Evolutionary conservation across 2,888 invertebrate species (phyloP), one percentile per base, ranked within the genome.

Genomic region (Ctenicera cuprea): DNA sequence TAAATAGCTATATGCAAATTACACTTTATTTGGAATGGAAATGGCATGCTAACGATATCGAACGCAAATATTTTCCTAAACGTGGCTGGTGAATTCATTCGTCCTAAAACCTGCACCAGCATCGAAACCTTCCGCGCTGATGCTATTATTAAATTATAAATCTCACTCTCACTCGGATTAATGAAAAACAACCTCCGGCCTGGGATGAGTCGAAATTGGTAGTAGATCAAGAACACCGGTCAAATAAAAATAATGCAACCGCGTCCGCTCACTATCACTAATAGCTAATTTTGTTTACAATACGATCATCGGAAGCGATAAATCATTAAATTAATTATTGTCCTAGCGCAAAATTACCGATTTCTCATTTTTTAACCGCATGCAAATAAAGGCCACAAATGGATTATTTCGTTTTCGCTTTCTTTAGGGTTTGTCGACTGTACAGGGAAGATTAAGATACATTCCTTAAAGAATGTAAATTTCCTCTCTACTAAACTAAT

Each of bases 71-170:
- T 57, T 37, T 57, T 14, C 57, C 14, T 33, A 57, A 37, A 33
- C 33, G 1, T 18, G 3, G 20, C 12, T 50, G 9, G 22, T 4
- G 22, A 48, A 65, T 37, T 45, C 18, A 52, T 54, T 48, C 14
- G n/a, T n/a, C n/a, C n/a, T n/a, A 50, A 54, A 41, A 54, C 54
- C 16, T 41, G 66, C 37, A 30, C 20, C 18, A 57, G 30, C 57
- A 67, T 59, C 33, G 59, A 48, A 30, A 59, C 61, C 16, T 33
- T 64, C 16, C 50, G n/a, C 62, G n/a, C 30, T 20, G 12, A 1
- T 9, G 8, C 18, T 59, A 68, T 61, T 68, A 68, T 68, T 68
- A 68, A 68, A 68, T 68, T 59, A 48, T 59, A 57, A 68, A 68
- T 43, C 59, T 50, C 45, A 61, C 68, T 68, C 59, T 68, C 59